Conservation (phyloP, 2,888 invertebrate genomes). For the Drosophila colorata region DNA sequence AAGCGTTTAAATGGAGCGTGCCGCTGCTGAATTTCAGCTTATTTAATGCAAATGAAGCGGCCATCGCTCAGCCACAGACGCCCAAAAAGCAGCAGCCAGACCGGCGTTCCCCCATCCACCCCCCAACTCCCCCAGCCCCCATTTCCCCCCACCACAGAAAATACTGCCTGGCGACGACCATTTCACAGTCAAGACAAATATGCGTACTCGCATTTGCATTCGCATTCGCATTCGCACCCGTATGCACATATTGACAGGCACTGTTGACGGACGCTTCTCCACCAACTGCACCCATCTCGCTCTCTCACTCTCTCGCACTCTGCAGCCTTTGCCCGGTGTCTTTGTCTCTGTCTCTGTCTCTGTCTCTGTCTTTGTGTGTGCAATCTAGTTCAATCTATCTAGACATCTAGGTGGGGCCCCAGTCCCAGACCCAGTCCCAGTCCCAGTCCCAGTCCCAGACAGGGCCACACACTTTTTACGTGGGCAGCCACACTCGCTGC, state of each 20-base stretch:
- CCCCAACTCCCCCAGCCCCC: too few relatives aligned
- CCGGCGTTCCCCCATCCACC: too few relatives aligned
- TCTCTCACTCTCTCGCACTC: background rate
- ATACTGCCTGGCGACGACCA: conserved; percentile 19
- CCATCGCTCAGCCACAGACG: conserved; percentile 40
- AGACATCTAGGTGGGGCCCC: conserved; percentile 68
- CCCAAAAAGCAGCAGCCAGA: conserved; percentile 9
- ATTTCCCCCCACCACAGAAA: background rate
- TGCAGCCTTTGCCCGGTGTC: background rate
- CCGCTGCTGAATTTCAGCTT: conserved; percentile 84
- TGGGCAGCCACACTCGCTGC: conserved; percentile 32
- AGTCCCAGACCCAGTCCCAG: background rate
- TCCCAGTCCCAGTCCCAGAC: too few relatives aligned
- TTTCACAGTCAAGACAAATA: conserved; percentile 62
- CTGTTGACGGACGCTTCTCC: conserved; percentile 30
- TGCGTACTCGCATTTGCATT: conserved; percentile 29
- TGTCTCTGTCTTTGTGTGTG: conserved; percentile 20
- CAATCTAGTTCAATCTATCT: conserved; percentile 73
- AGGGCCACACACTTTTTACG: conserved; percentile 39
- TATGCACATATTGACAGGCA: conserved; percentile 51
- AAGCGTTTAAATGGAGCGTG: conserved; percentile 76
- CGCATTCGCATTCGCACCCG: conserved; percentile 27
- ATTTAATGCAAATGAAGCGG: conserved; percentile 85
- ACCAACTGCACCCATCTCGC: background rate
- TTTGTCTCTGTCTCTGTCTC: conserved; percentile 5